A percentile compares a stretch with the other conserved stretches of the same genome.
phyloP scores from a whole-genome alignment of 2,888 invertebrate species.

The Cataglyphis rosenhaueri region DNA sequence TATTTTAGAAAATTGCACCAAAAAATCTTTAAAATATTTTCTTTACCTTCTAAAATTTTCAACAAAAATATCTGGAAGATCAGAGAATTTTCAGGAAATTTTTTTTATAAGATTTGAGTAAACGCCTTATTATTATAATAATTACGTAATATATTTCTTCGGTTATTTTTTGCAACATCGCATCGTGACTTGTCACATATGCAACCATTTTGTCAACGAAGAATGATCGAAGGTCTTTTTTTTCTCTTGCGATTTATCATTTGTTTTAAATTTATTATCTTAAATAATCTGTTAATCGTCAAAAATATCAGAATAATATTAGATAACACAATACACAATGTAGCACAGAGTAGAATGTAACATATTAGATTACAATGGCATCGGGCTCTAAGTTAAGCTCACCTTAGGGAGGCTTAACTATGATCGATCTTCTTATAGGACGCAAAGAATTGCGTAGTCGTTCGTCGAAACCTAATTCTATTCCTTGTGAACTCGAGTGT shows the following conservation, averaged over 20 bases:
- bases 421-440: slow-evolving; percentile 62
- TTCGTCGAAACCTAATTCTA: slow-evolving; percentile 43
- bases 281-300: not conserved
- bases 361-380: slow-evolving; percentile 19
- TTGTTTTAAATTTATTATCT: not conserved
- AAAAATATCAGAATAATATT: not conserved
- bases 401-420: slow-evolving; percentile 35
- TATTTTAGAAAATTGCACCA: too few relatives aligned
- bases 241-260: not conserved
- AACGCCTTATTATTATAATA: not conserved
- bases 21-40: too few relatives aligned
- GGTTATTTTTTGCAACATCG: not conserved
- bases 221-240: not conserved
- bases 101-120: too few relatives aligned
- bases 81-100: too few relatives aligned
- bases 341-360: slow-evolving; percentile 4
- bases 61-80: too few relatives aligned
- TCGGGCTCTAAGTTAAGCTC: slow-evolving; percentile 4
- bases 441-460: slow-evolving; percentile 8
- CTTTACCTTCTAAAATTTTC: too few relatives aligned
- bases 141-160: not conserved
- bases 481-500: slow-evolving; percentile 57
- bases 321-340: not conserved
- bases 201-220: not conserved
- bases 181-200: not conserved